phyloP scores from a whole-genome alignment of 2,888 invertebrate genomes.

The Ypsolopha scabrella region DNA sequence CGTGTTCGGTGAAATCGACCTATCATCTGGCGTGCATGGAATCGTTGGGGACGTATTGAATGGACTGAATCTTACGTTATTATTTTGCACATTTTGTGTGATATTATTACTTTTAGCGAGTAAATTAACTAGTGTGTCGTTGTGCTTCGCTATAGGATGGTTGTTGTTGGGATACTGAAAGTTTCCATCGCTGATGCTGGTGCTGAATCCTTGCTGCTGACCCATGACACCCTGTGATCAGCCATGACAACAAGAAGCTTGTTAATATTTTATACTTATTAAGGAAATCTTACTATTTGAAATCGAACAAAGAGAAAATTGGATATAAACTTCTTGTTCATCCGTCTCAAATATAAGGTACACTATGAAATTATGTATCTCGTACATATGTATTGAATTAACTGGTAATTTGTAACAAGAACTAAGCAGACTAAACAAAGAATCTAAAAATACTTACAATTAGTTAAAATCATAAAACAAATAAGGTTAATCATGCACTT shows the following conservation, averaged over 20 bases:
- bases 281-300: too few species aligned
- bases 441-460: too few species aligned
- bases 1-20: constrained; percentile 25
- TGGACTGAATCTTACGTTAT: constrained; percentile 25
- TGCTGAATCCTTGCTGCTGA: constrained; percentile 17
- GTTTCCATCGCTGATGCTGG: constrained; percentile 16
- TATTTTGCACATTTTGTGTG: constrained; percentile 39
- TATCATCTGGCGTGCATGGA: constrained; percentile 10
- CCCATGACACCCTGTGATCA: constrained; percentile 25
- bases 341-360: too few species aligned
- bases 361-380: too few species aligned
- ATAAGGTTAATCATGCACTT: too few species aligned
- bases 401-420: too few species aligned
- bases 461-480: too few species aligned
- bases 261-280: not conserved
- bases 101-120: constrained; percentile 27
- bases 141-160: constrained; percentile 18
- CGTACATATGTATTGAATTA: too few species aligned
- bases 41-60: not conserved
- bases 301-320: too few species aligned
- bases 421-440: too few species aligned
- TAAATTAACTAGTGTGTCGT: constrained; percentile 37
- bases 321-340: too few species aligned
- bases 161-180: constrained; percentile 31
- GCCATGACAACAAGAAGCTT: constrained; percentile 23